Percentiles rank a stretch among this genome's conserved stretches.
These are phyloP conservation scores for Prenolepis imparis DNA, from an alignment of 2,888 invertebrate species.

Conservation along the genomic window DNA sequence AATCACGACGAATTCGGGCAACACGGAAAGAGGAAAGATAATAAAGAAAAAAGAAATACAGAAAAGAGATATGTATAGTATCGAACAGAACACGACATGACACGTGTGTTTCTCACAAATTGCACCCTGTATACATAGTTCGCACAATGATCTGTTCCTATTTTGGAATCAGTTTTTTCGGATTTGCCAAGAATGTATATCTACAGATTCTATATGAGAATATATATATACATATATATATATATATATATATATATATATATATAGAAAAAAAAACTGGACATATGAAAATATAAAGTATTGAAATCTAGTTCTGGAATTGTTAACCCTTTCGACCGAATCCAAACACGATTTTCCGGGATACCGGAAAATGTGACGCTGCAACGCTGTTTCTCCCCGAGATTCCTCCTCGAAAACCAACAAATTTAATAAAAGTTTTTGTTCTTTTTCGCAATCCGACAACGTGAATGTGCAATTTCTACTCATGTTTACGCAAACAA, in stretches of 20 bases:
- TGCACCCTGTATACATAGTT: slow-evolving; percentile 84
- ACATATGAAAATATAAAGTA: slow-evolving; percentile 75
- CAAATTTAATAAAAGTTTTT: slow-evolving; percentile 28
- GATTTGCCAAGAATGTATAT: slow-evolving; percentile 82
- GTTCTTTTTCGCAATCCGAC: slow-evolving; percentile 23
- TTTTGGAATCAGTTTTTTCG: slow-evolving; percentile 84
- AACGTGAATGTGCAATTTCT: slow-evolving; percentile 47
- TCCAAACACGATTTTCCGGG: slow-evolving; percentile 47
- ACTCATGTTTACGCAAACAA: slow-evolving; percentile 41
- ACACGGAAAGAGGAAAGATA: slow-evolving; percentile 55
- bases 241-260: neutral
- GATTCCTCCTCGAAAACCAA: slow-evolving; percentile 53
- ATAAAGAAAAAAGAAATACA: slow-evolving; percentile 48
- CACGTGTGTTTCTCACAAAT: slow-evolving; percentile 79
- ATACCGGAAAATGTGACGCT: neutral
- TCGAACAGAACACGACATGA: slow-evolving; percentile 66
- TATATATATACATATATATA: slow-evolving; percentile 63
- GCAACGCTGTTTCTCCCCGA: neutral
- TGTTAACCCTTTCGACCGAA: slow-evolving; percentile 67
- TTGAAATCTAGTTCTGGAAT: slow-evolving; percentile 76
- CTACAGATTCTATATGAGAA: slow-evolving; percentile 76
- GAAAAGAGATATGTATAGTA: slow-evolving; percentile 56
- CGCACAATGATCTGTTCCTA: slow-evolving; percentile 84
- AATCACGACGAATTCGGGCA: slow-evolving; percentile 57
- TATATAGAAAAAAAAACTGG: slow-evolving; percentile 59